These are phyloP conservation scores for Lepidostoma basale DNA, from an alignment of 1,140 invertebrate genomes.

Conservation along the genomic window DNA sequence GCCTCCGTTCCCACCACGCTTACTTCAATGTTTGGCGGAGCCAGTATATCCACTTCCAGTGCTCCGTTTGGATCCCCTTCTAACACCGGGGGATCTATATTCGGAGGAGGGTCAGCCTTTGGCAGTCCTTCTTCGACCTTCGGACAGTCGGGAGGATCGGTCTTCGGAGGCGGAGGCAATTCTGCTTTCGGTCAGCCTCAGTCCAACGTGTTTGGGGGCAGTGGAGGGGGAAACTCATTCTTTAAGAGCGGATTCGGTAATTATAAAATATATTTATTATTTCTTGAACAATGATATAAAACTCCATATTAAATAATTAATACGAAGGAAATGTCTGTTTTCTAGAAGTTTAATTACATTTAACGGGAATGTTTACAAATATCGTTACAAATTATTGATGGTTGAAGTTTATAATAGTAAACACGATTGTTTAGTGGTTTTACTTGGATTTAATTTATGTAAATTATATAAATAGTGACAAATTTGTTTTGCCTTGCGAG, in stretches of 20 bases:
- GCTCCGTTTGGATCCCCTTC: constrained; percentile 24
- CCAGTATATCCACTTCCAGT: constrained; percentile 32
- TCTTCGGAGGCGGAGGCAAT: constrained; percentile 36
- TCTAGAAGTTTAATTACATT: no score
- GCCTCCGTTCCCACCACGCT: constrained; percentile 33
- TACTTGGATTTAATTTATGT: no score
- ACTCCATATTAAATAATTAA: no score
- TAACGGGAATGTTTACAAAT: no score
- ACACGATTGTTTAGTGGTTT: no score
- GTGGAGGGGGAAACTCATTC: neutral
- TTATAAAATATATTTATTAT: neutral
- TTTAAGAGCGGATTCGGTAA: constrained; percentile 32
- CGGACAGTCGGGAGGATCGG: constrained; percentile 28
- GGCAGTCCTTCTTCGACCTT: constrained; percentile 31
- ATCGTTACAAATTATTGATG: neutral
- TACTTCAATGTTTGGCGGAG: constrained; percentile 32
- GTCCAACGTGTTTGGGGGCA: constrained; percentile 34
- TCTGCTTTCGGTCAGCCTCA: constrained; percentile 37
- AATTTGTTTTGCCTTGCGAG: no score
- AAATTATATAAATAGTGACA: no score
- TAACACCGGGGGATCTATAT: constrained; percentile 30
- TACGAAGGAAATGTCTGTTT: no score
- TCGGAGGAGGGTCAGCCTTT: constrained; percentile 36
- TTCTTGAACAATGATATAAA: no score
- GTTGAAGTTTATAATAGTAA: neutral